Evolutionary conservation across 2,888 invertebrate species (phyloP), one percentile per base, ranked within the genome.

Genomic region (Rhopalosiphum nymphaeae): DNA sequence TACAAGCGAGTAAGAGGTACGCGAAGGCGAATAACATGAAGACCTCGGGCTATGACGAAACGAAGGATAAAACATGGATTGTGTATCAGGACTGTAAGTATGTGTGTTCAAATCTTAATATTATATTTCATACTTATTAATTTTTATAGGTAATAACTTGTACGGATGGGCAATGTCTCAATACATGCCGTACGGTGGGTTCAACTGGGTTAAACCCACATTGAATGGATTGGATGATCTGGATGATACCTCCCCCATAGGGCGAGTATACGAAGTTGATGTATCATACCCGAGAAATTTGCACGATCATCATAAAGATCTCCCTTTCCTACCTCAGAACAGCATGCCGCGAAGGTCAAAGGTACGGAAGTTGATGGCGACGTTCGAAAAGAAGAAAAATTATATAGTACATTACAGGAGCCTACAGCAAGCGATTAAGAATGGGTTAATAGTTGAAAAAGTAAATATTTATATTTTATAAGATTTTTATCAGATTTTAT

Each of bases 101-200:
- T 67, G n/a, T 11, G 42, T 42, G 42, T 36, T 42, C 44, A 44
- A 11, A 49, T 7, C 44, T 44, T 44, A 44, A 9, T 84, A 16
- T n/a, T n/a, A 9, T 44, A 9, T 85, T 10, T 85, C 0, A 44
- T 85, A 42, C 11, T 49, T 11, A 11, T n/a, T 49, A 10, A 11
- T 5, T 61, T 84, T 84, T 42, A 36, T 42, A 85, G 85, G 44
- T 44, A 44, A 44, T 9, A 85, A 85, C 44, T 44, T 44, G 53
- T 91, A 94, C 21, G 87, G 91, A 26, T 49, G 92, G 87, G 94
- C 95, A 21, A 95, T 95, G 95, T 95, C 92, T 26, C 94, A 95
- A 67, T 94, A 92, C 89, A 94, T 96, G 36, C 96, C 96, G 53
- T 91, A 91, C n/a, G 93, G 94, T 26, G 94, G 94, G n/a, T 96